Conservation (phyloP, 2,888 invertebrate species). For the Lymantria monacha region DNA sequence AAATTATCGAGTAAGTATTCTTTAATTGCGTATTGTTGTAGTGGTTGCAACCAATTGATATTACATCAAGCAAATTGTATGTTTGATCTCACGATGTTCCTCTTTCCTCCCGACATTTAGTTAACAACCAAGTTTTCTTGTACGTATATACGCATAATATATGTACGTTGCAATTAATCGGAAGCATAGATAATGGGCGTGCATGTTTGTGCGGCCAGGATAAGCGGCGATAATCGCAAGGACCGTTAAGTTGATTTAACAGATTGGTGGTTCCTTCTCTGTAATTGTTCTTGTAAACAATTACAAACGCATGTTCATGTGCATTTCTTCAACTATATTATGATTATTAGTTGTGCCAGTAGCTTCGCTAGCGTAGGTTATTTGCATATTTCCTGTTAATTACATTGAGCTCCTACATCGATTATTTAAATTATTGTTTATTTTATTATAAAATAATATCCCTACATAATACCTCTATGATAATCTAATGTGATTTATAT, state of each 20-base stretch:
- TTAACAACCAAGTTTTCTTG: constrained; percentile 34
- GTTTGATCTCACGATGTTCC: constrained; percentile 53
- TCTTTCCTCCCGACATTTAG: constrained; percentile 47
- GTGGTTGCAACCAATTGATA: constrained; percentile 43
- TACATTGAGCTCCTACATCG: no score
- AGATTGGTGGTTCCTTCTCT: constrained; percentile 48
- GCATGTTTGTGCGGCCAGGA: constrained; percentile 62
- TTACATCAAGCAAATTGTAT: constrained; percentile 55
- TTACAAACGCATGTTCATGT: neutral
- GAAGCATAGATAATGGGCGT: constrained; percentile 62
- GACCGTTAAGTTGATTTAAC: constrained; percentile 64
- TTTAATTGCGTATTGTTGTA: constrained; percentile 73
- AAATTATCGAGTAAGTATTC: constrained; percentile 36
- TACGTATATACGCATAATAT: constrained; percentile 47
- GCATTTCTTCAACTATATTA: no score
- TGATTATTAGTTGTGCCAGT: no score
- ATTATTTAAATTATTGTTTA: no score
- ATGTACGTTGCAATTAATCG: constrained; percentile 60
- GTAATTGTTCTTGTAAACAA: constrained; percentile 11
- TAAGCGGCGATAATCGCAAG: constrained; percentile 59
- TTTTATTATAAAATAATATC: no score
- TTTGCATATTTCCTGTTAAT: no score
- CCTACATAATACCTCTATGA: no score
- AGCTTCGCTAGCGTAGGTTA: no score
- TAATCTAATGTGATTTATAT: no score